Conservation (phyloP, 2,888 invertebrate genomes). For the Caenorhabditis japonica region DNA sequence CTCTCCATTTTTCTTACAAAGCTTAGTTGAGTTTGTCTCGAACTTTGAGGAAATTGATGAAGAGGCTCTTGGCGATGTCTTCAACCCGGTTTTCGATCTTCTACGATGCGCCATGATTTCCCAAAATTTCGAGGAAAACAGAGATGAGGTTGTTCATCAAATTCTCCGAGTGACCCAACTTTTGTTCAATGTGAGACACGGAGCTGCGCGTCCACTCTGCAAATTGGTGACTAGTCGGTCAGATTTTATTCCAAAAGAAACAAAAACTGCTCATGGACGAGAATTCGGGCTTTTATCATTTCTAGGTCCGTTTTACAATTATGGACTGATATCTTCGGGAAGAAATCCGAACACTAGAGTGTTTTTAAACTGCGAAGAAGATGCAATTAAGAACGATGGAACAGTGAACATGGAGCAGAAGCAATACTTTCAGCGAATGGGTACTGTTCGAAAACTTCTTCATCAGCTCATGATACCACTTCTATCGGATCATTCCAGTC, state of each 20-base stretch:
- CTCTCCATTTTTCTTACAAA: neutral
- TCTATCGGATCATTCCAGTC: constrained; percentile 86
- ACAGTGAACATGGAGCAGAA: constrained; percentile 20
- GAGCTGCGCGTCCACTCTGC: constrained; percentile 41
- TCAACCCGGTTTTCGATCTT: constrained; percentile 63
- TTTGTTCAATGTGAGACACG: constrained; percentile 39
- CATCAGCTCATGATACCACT: constrained; percentile 88
- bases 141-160: constrained; percentile 22
- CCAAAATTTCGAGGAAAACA: constrained; percentile 41
- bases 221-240: constrained; percentile 39
- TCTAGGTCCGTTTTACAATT: constrained; percentile 90
- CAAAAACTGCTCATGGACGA: constrained; percentile 83
- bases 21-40: neutral
- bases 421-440: constrained; percentile 22
- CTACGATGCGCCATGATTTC: constrained; percentile 23
- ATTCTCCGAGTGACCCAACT: constrained; percentile 21
- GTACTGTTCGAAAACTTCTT: constrained; percentile 79
- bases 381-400: constrained; percentile 13
- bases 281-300: constrained; percentile 89
- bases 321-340: constrained; percentile 93
- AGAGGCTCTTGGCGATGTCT: constrained; percentile 20
- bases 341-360: constrained; percentile 79
- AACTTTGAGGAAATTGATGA: neutral
- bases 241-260: constrained; percentile 39
- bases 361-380: constrained; percentile 21